Base-by-base conservation (phyloP, 2,797 vertebrate genomes). In the Otolemur crassicaudatus region DNA sequence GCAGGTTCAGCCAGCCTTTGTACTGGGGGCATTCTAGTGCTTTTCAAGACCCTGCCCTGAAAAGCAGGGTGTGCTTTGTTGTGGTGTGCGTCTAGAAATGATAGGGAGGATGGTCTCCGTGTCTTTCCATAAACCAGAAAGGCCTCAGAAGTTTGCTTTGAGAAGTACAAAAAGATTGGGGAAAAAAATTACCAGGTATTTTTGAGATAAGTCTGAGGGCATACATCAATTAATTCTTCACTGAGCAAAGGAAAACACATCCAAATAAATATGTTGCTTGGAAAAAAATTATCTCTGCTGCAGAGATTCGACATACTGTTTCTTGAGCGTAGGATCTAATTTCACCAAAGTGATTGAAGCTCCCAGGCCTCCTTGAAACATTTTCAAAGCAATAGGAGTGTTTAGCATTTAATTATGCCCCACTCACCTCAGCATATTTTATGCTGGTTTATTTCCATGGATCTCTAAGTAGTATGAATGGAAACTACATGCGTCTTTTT, bases 231-330 rank as follows among this genome's bases (percentile, higher is more conserved):
- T 96, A 98, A 99, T 99, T 99, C 99, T 99, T 99, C 98, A 99
- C 98, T 97, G 73, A 97, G 96, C 98, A 98, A 99, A 99, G 98
- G 98, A 99, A 99, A 98, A 99, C 95, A 96, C 97, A 98, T 98
- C 98, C 99, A 98, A 99, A 99, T 99, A 99, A 99, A 99, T 98
- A 99, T 98, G 98, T 97, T 96, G 98, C 97, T 99, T 99, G 98
- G 98, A 92, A 98, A 99, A 98, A 99, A 98, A 98, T 95, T 70
- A 69, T 97, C 81, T 97, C 94, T 98, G 81, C 95, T 70, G 96
- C 60, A 84, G 95, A 97, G 97, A 97, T 98, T 97, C 97, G 98
- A 95, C 88, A 92, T 97, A 82, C 19, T 58, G 69, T 94, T 96
- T 97, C 92, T 97, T 98, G 96, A 96, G 86, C 96, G 29, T 87